Base-by-base conservation (phyloP, 2,888 invertebrate species). In the Ophonus ardosiacus region DNA sequence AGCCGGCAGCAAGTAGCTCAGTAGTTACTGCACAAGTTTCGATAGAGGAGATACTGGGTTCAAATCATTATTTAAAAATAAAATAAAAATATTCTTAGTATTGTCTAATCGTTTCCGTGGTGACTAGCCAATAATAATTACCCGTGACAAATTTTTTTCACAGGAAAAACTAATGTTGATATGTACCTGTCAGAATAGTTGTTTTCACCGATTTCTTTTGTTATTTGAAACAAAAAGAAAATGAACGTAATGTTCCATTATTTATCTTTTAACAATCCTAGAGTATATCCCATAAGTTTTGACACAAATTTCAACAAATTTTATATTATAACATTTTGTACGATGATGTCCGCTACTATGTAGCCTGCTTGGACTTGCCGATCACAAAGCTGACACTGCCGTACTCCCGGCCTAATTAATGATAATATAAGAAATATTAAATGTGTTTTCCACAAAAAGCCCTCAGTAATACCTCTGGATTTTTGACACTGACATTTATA, bases 21-120 rank as follows among this genome's bases (percentile, higher is more conserved):
- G 10, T 51, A 51, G 43, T 51, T 51, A 51, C 43, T 31, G 6
- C 31, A 31, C 31, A 31, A 31, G 3, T 5, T 31, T 31, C 31
- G 31, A 31, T 31, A 31, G 31, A 6, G 31, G 6, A 31, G 31
- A 1, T 5, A 31, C 31, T 51, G 10, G 8, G 13, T 10, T 51
- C 13, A 51, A 51, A 51, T 4, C 31, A 2, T 10, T 51, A 51
- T 13, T 8, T 8, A 51, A 51, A 51, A 51, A 13, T 8, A 51
- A 51, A 51, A 13, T 8, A 2, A 51, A 43, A 61, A 13, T 61
- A 21, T 61, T 61, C 5, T 21, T 13, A 63, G 13, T 63, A 21
- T 24, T 21, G 24, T 63, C 18, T 21, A 63, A 63, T 63, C 18
- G 21, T 63, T 63, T 63, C 63, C 63, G 63, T 63, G 21, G 21